Conservation (phyloP, 2,797 vertebrate genomes). For the Sebastes dallii region DNA sequence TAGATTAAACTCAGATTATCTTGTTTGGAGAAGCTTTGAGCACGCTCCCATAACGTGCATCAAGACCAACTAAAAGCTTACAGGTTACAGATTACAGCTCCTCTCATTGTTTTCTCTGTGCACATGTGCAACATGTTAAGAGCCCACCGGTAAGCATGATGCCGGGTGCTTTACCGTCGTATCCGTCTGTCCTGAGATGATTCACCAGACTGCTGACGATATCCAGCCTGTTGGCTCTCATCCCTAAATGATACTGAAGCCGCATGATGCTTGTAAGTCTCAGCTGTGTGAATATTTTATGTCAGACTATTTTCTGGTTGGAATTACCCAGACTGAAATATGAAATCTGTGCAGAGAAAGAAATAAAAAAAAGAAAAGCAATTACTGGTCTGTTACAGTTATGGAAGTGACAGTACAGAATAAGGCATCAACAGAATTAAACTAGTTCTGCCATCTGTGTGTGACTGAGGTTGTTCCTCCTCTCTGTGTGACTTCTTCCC, state of each 20-base stretch:
- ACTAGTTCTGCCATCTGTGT: neutral
- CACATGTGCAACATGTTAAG: neutral
- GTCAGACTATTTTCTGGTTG: neutral
- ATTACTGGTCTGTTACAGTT: neutral
- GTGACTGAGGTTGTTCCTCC: neutral
- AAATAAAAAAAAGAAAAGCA: neutral
- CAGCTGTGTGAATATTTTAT: conserved; percentile 1
- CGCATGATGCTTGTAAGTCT: neutral
- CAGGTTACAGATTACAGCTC: neutral
- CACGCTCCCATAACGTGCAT: neutral
- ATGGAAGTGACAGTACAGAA: neutral
- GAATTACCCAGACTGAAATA: neutral
- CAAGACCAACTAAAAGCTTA: neutral
- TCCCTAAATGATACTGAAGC: neutral
- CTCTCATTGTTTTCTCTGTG: conserved; percentile 13
- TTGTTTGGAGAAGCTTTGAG: conserved; percentile 30
- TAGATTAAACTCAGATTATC: conserved; percentile 37
- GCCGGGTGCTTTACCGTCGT: neutral
- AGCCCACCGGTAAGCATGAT: neutral
- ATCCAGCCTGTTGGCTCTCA: neutral
- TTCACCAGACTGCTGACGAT: neutral
- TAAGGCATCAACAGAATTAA: neutral
- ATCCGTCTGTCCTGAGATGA: neutral
- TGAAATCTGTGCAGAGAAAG: neutral
- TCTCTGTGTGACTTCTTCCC: neutral